phyloP scores from a whole-genome alignment of 2,888 invertebrate species.

The Drosophila nr. perissopoda region DNA sequence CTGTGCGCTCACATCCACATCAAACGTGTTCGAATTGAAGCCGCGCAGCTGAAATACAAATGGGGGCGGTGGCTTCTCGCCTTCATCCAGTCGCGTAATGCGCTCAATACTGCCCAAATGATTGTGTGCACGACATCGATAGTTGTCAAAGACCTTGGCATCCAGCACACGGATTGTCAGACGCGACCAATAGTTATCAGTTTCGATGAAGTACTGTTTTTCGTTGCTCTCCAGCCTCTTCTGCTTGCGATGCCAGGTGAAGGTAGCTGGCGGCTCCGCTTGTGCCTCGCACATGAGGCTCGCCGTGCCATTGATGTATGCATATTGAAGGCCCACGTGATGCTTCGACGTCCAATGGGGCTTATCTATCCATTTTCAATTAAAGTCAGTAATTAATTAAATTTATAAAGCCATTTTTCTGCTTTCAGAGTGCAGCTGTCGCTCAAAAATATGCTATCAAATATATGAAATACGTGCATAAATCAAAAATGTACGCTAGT shows the following conservation, averaged over 20 bases:
- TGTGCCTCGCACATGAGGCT: conserved; percentile 87
- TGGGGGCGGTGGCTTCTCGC: conserved; percentile 86
- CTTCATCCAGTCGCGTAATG: conserved; percentile 86
- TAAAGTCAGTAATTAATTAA: conserved; percentile 13
- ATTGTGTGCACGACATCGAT: conserved; percentile 86
- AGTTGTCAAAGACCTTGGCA: conserved; percentile 85
- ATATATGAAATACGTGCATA: conserved; percentile 53
- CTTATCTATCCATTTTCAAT: conserved; percentile 75
- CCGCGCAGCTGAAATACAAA: conserved; percentile 82
- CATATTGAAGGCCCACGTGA: conserved; percentile 77
- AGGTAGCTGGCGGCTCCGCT: conserved; percentile 87
- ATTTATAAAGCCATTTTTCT: conserved; percentile 4
- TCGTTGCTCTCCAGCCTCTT: conserved; percentile 81
- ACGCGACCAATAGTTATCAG: conserved; percentile 81
- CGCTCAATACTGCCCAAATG: conserved; percentile 86
- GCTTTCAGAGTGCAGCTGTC: conserved; percentile 11
- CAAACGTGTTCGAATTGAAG: conserved; percentile 84
- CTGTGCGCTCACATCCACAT: conserved; percentile 83
- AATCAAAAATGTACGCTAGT: conserved; percentile 57
- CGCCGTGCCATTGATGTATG: conserved; percentile 86
- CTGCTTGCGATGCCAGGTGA: conserved; percentile 85
- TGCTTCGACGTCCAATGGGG: conserved; percentile 82
- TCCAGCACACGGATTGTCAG: conserved; percentile 81
- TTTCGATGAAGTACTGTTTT: conserved; percentile 77
- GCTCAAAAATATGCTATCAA: conserved; percentile 37